Evolutionary conservation across 2,888 invertebrate genomes (phyloP), one percentile per base, ranked within the genome.

Genomic region (Amaurobius ferox): DNA sequence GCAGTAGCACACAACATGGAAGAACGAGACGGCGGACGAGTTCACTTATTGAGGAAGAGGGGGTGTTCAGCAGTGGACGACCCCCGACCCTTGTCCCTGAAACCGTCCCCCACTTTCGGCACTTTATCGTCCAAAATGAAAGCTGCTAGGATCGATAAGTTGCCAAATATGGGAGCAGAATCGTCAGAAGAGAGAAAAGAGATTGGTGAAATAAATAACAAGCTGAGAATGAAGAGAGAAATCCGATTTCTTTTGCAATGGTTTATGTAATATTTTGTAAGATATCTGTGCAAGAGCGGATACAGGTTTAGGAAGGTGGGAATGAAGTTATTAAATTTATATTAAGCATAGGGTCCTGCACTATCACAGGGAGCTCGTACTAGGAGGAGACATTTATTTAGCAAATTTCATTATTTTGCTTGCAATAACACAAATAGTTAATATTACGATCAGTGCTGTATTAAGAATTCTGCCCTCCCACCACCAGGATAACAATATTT

Each of bases 71-170:
- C 30, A 64, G 64, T 29, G 64, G 64, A n/a, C n/a, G n/a, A n/a
- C 28, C 77, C 29, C 62, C 62, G 26, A 28, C 19, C 62, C 77
- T 26, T 67, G 19, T 44, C 44, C 26, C 30, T 29, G 26, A 13
- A 30, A n/a, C 23, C 1, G 26, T 23, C 23, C 67, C 32, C 26
- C 68, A 30, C 13, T 29, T 29, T 64, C 30, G 64, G 64, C 64
- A 0, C 9, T 64, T 29, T 64, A 64, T 64, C 64, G 29, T 30
- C n/a, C n/a, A n/a, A 13, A 11, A 9, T 13, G 3, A 16, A 29
- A 0, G 1, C 11, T 1, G 64, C 28, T 29, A 64, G 30, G 7
- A 13, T 13, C 29, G 61, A 61, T 61, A 61, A 61, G 26, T 6
- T 7, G 61, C 61, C 61, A 23, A 26, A 61, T 13, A 0, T 61